These are phyloP conservation scores for Prionailurus bengalensis DNA, from an alignment of 2,113 vertebrate species.

Conservation along the genomic window DNA sequence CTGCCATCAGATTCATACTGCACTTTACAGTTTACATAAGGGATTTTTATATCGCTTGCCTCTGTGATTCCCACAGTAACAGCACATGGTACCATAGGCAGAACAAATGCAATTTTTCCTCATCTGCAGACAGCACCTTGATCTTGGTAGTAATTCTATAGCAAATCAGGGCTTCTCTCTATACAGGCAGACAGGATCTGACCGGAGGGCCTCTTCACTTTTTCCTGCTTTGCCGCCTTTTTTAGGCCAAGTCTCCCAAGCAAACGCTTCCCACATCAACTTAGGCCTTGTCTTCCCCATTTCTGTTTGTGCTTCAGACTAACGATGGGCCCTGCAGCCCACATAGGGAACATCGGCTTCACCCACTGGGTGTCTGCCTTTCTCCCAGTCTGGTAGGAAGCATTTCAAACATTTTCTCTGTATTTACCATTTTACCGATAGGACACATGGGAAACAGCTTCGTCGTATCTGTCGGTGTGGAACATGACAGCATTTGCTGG, in stretches of 20 bases:
- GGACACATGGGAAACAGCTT: neutral
- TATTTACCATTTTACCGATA: neutral
- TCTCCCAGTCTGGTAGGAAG: neutral
- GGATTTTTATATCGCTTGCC: neutral
- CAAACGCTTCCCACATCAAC: neutral
- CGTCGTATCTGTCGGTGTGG: neutral
- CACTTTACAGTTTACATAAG: neutral
- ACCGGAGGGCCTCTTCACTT: no score
- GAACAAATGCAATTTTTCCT: neutral
- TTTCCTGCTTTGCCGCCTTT: neutral
- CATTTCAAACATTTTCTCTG: neutral
- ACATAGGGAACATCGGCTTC: neutral
- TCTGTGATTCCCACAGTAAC: neutral
- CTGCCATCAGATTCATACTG: neutral
- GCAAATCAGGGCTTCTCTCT: neutral
- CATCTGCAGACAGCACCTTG: neutral
- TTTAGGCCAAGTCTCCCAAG: neutral
- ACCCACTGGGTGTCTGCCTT: neutral
- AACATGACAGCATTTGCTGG: neutral
- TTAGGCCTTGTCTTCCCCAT: neutral
- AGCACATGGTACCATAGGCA: rapidly evolving
- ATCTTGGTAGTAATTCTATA: neutral
- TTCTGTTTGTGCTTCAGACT: neutral
- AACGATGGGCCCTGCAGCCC: neutral
- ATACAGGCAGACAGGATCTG: neutral